Evolutionary conservation across 2,888 invertebrate genomes (phyloP).

Genomic region (Therioaphis trifolii): DNA sequence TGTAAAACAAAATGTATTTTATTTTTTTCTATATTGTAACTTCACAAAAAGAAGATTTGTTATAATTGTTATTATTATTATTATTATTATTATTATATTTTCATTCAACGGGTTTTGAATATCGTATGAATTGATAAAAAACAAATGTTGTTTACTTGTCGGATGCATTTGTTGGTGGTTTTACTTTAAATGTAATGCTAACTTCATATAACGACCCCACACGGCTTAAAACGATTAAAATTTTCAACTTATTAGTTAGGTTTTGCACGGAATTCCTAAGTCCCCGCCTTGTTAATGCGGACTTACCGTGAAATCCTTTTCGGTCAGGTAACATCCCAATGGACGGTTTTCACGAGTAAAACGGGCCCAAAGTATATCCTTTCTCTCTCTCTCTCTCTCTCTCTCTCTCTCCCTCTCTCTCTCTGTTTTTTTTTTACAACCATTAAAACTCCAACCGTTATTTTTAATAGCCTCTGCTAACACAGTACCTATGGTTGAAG

Average conservation of each 20-base stretch:
- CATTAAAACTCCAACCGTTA: constrained; percentile 58
- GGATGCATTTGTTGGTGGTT: constrained; percentile 3
- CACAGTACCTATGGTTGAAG: constrained; percentile 12
- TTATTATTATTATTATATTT: too few species aligned
- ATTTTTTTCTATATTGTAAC: too few species aligned
- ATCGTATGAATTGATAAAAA: not conserved
- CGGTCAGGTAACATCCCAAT: constrained; percentile 50
- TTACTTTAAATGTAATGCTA: constrained; percentile 34
- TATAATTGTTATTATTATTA: too few species aligned
- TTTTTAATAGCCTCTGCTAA: constrained; percentile 55
- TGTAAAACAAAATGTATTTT: too few species aligned
- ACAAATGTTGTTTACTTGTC: not conserved
- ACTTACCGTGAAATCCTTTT: constrained; percentile 56
- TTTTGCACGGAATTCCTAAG: constrained; percentile 38
- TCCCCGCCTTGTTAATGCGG: constrained; percentile 56
- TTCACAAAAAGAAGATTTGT: too few species aligned
- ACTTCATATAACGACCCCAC: constrained; percentile 33
- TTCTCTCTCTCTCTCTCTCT: not conserved
- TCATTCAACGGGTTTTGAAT: too few species aligned
- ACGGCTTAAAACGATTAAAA: constrained; percentile 53
- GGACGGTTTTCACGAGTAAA: constrained; percentile 51
- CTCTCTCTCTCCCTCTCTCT: not conserved
- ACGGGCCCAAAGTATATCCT: constrained; percentile 29
- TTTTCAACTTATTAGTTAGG: constrained; percentile 57
- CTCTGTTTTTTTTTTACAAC: constrained; percentile 42